phyloP scores from a whole-genome alignment of 1,140 invertebrate species.

The Proales similis region DNA sequence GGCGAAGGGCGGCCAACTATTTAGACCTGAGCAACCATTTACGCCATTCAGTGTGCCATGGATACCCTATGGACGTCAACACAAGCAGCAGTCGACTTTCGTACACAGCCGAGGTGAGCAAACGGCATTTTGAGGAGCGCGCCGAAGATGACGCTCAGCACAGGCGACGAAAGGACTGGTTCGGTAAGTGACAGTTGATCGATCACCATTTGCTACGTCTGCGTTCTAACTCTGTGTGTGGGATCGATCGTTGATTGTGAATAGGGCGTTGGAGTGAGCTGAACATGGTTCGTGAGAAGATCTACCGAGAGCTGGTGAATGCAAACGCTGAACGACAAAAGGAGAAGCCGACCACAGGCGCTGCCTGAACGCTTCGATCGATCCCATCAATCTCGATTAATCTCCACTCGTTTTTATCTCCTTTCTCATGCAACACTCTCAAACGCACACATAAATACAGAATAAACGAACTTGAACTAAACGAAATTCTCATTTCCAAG shows the following conservation, averaged over 20 bases:
- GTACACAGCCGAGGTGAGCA: constrained; percentile 29
- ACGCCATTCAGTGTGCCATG: constrained; percentile 20
- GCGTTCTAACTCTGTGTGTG: background rate
- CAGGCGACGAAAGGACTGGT: constrained; percentile 27
- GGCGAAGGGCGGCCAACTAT: constrained; percentile 9
- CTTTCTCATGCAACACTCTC: too few species aligned
- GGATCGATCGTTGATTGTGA: constrained; percentile 12
- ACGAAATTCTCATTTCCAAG: too few species aligned
- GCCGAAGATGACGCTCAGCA: constrained; percentile 15
- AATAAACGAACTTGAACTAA: too few species aligned
- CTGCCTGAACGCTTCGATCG: too few species aligned
- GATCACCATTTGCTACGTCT: background rate
- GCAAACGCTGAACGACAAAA: too few species aligned
- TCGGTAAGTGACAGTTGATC: constrained; percentile 9
- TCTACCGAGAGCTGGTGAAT: too few species aligned
- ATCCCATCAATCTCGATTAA: too few species aligned
- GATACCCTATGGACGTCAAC: constrained; percentile 13
- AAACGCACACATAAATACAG: too few species aligned
- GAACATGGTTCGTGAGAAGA: constrained; percentile 27
- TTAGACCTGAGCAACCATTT: constrained; percentile 31
- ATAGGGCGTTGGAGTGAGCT: constrained; percentile 30
- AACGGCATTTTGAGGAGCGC: constrained; percentile 19
- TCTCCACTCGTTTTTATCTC: too few species aligned
- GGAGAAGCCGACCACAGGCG: too few species aligned
- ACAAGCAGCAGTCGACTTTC: constrained; percentile 4